Evolutionary conservation across 2,888 invertebrate genomes (phyloP), one percentile per base, ranked within the genome.

Genomic region (Erebia aethiops): DNA sequence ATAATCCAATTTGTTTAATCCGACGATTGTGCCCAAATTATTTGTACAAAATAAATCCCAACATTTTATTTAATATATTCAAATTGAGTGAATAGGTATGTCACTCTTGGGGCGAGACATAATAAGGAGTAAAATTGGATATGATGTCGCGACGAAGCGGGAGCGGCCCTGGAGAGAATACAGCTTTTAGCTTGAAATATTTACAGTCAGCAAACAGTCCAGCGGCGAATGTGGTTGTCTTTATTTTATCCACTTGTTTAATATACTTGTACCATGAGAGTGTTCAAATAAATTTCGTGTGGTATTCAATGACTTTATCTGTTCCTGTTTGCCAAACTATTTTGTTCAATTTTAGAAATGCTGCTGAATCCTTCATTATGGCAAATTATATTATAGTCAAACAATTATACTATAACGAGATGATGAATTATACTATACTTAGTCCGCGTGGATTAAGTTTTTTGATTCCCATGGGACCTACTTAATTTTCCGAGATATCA

Each of bases 121-220:
- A 87, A 87, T 88, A 85, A 86, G 81, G 82, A 80, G 81, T 80
- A 82, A 86, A 88, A 88, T 88, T 88, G 87, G 87, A 88, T 86
- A 86, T 85, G 84, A 86, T 84, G 82, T 82, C 79, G 79, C 79
- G 76, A 77, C 78, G 77, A 77, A 76, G 78, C 77, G 77, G 71
- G 74, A 67, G 69, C 35, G 54, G 63, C 71, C 66, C 77, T 63
- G 56, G 57, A 46, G 77, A 74, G 76, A 71, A 62, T 63, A 57
- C 18, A 51, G 73, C 66, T 75, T 74, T 76, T 69, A 74, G 71
- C 63, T 67, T 72, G 57, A 69, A 72, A 67, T 72, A 69, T 74
- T 72, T 65, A 74, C 67, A 64, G 52, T 43, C 16, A 26, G 41
- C 66, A 51, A 74, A 74, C 72, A 54, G 41, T 69, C 69, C 72